Conservation (phyloP, 2,113 vertebrate species). For the Halcyon malimbica region DNA sequence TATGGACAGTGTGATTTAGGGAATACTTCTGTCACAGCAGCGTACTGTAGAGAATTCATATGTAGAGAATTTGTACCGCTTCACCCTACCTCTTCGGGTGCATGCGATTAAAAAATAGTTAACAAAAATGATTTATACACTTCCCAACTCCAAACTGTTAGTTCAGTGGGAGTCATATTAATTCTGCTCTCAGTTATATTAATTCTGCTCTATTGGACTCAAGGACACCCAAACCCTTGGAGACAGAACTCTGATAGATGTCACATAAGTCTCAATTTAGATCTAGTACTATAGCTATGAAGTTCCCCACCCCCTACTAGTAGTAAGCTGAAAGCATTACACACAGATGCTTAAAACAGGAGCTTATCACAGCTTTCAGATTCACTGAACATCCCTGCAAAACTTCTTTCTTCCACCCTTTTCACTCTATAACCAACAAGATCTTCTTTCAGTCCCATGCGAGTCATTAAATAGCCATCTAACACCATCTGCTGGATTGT, state of each 20-base stretch:
- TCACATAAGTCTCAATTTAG: neutral
- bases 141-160: neutral
- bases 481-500: conserved; percentile 68
- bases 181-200: neutral
- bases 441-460: neutral
- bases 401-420: neutral
- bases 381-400: neutral
- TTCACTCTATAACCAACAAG: neutral
- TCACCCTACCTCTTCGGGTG: neutral
- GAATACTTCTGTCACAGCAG: neutral
- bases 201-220: neutral
- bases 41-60: neutral
- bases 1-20: neutral
- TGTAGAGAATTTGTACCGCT: neutral
- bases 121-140: neutral
- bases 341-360: neutral
- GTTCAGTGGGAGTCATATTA: neutral
- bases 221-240: neutral
- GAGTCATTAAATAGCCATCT: conserved; percentile 54
- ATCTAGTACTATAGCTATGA: neutral
- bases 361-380: conserved; percentile 25
- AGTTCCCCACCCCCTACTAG: neutral
- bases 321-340: conserved; percentile 15
- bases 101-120: neutral
- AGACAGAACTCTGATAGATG: neutral